Evolutionary conservation across 2,888 invertebrate genomes (phyloP), one percentile per base, ranked within the genome.

Genomic region (Pegoplata infirma): DNA sequence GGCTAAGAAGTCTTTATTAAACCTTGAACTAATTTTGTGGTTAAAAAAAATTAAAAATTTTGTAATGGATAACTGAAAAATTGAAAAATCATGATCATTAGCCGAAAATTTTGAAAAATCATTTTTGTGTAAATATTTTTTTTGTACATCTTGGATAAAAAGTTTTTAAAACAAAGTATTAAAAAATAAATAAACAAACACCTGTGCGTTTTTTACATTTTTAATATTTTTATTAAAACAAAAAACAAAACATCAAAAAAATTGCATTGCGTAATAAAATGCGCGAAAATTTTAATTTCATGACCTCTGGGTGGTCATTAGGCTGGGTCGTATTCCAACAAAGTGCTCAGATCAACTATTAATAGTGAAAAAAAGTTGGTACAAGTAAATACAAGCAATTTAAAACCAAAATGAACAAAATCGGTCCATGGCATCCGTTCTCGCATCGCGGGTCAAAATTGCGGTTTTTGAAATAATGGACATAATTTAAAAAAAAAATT

Each of bases 241-340:
- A n/a, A n/a, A n/a, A n/a, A n/a, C n/a, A n/a, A 61, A 49, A 44
- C 36, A 61, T 12, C 23, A 25, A 44, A 16, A 19, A 25, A 71
- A 59, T 61, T 47, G n/a, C 25, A 61, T 76, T 80, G 80, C 80
- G 76, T 80, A 77, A 80, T 71, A 74, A 71, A 80, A 74, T 76
- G 80, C 73, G 76, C 76, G 66, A 80, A 76, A 61, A 77, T 77
- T 77, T 77, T 75, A 72, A 68, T 75, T 75, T 75, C 53, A 75
- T 75, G 75, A 79, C 75, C 79, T 79, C 79, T 79, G 71, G 79
- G 79, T 79, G 79, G 79, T n/a, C n/a, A n/a, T n/a, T n/a, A n/a
- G n/a, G n/a, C n/a, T n/a, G n/a, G n/a, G n/a, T n/a, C n/a, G n/a
- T n/a, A n/a, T n/a, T n/a, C n/a, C n/a, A n/a, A n/a, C n/a, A n/a